Evolutionary conservation across 2,888 invertebrate species (phyloP), one percentile per base, ranked within the genome.

Genomic region (Pomacea canaliculata): DNA sequence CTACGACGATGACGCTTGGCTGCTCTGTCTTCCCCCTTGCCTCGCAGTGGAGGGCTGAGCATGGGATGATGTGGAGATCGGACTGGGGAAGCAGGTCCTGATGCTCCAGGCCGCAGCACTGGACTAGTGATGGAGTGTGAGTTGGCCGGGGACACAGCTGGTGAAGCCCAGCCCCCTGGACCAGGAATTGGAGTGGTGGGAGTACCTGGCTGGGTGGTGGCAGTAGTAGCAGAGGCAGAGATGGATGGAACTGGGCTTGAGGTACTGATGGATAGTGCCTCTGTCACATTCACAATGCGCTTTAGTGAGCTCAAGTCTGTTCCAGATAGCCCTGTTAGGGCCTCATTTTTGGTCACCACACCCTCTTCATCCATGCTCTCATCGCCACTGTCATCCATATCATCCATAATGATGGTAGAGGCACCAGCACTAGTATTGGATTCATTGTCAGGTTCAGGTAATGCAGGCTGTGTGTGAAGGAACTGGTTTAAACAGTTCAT

Each of bases 401-500:
- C 69, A 80, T 76, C 67, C 79, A 73, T 63, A 73, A 63, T 63
- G 63, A 63, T 63, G 10, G 63, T 63, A 12, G 63, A 63, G 10
- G 27, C 27, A 27, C 63, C 27, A 27, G 63, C 63, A 63, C 63
- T 63, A 7, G 19, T 51, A 37, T 79, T 80, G 18, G 59, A 79
- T 72, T 9, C 78, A 56, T 56, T 56, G 79, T 72, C 82, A 74
- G 67, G 68, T n/a, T 73, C 73, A n/a, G 59, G 51, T 23, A 74
- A 27, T 23, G 56, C 37, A 7, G 59, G 73, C 18, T 49, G 68
- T 12, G 73, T 69, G 48, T 74, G 73, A 59, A 81, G 59, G 90
- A 96, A 97, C 89, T 96, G 95, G 92, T 95, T 95, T 91, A 95
- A 97, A 90, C 98, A 98, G 81, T 94, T 93, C 73, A 94, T 94